A percentile compares a stretch with the other conserved stretches of the same genome.
These are phyloP conservation scores for Halisarca cf. caerulea DNA, from an alignment of 37 sponge, comb jelly and placozoan genomes.

Conservation along the genomic window DNA sequence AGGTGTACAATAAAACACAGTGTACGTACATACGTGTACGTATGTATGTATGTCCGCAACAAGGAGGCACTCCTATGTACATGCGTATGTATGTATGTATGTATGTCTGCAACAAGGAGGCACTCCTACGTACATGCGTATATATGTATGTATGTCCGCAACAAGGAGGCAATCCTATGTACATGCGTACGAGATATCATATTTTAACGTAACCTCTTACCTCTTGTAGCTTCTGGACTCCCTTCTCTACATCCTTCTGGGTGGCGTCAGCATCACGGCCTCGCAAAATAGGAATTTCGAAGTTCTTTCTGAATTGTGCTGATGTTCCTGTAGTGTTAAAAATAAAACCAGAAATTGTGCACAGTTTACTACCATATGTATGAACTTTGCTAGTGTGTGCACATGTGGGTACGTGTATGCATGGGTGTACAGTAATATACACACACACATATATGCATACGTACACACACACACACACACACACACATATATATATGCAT, in stretches of 20 bases:
- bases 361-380: background rate
- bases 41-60: too few species aligned
- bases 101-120: too few species aligned
- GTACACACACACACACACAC: background rate
- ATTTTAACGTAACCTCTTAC: too few species aligned
- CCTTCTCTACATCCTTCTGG: conserved; percentile 61
- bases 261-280: conserved; percentile 90
- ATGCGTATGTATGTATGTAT: too few species aligned
- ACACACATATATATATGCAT: background rate
- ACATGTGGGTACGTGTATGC: background rate
- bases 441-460: background rate
- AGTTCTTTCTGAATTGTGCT: conserved; percentile 75
- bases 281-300: conserved; percentile 92
- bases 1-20: too few species aligned
- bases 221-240: conserved; percentile 82
- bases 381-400: background rate
- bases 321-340: conserved; percentile 62
- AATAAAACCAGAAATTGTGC: background rate
- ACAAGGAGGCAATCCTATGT: too few species aligned
- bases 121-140: too few species aligned
- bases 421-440: background rate
- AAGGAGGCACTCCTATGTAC: too few species aligned
- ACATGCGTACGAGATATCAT: too few species aligned
- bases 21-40: too few species aligned
- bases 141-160: too few species aligned